Percentiles rank a stretch among this genome's conserved stretches.
Evolutionary conservation across 2,888 invertebrate species (phyloP).

Genomic region (Papilio gigon): DNA sequence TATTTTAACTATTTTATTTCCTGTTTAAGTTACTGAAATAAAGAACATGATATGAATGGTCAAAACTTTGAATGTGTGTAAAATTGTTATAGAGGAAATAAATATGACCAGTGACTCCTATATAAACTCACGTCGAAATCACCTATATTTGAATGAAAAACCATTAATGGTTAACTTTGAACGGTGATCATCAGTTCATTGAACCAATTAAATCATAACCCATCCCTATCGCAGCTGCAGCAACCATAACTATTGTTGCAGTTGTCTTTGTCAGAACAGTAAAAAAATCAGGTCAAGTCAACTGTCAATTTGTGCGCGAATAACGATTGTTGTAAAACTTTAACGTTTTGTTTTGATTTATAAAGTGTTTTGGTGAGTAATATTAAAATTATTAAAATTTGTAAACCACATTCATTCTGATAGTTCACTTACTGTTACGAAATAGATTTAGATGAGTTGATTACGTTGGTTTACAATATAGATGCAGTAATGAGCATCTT

Average conservation of each 20-base stretch:
- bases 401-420: not conserved
- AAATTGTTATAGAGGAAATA: too few species aligned
- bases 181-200: too few species aligned
- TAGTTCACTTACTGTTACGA: not conserved
- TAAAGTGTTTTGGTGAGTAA: constrained; percentile 16
- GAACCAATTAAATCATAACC: too few species aligned
- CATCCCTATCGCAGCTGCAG: not conserved
- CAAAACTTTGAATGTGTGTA: too few species aligned
- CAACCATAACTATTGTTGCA: constrained; percentile 1
- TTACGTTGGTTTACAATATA: not conserved
- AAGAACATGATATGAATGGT: too few species aligned
- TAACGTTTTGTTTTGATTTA: constrained; percentile 26
- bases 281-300: constrained; percentile 16
- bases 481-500: not conserved
- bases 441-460: not conserved
- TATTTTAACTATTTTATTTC: too few species aligned
- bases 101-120: too few species aligned
- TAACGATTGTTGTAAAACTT: constrained; percentile 41
- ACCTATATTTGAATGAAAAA: too few species aligned
- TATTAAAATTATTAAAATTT: not conserved
- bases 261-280: constrained; percentile 8
- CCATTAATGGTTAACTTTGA: too few species aligned
- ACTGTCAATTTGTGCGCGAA: constrained; percentile 71
- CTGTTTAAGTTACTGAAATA: too few species aligned
- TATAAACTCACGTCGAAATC: too few species aligned